phyloP scores from a whole-genome alignment of 1,140 invertebrate species.

The Agrypnia vestita region DNA sequence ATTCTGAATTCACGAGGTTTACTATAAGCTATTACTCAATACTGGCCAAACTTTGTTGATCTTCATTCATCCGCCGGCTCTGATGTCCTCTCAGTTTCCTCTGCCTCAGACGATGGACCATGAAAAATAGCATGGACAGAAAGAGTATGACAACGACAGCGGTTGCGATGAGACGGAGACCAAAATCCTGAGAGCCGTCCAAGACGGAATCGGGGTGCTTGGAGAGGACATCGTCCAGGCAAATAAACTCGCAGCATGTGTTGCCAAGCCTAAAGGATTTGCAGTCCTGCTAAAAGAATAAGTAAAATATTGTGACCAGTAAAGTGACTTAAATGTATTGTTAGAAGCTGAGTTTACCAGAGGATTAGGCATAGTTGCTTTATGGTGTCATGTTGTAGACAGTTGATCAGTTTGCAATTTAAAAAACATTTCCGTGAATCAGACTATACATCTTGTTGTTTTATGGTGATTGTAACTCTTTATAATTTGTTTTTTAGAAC shows the following conservation, averaged over 20 bases:
- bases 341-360: no score
- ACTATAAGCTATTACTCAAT: conserved; percentile 72
- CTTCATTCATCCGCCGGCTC: conserved; percentile 79
- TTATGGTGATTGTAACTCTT: no score
- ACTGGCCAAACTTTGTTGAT: conserved; percentile 80
- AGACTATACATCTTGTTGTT: no score
- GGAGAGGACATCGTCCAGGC: conserved; percentile 84
- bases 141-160: conserved; percentile 88
- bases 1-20: no score
- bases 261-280: conserved; percentile 87
- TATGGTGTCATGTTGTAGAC: no score
- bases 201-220: conserved; percentile 69
- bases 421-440: no score
- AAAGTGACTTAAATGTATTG: no score
- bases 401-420: no score
- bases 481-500: no score
- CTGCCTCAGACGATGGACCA: conserved; percentile 86
- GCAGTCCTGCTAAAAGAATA: conserved; percentile 77
- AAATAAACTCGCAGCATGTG: conserved; percentile 91
- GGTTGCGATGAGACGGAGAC: conserved; percentile 85
- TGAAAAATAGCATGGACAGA: conserved; percentile 84
- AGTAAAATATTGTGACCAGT: background rate
- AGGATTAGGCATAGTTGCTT: no score
- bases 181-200: conserved; percentile 79
- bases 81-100: conserved; percentile 82